Conservation (phyloP, 2,888 invertebrate species). For the Pheosia gnoma region DNA sequence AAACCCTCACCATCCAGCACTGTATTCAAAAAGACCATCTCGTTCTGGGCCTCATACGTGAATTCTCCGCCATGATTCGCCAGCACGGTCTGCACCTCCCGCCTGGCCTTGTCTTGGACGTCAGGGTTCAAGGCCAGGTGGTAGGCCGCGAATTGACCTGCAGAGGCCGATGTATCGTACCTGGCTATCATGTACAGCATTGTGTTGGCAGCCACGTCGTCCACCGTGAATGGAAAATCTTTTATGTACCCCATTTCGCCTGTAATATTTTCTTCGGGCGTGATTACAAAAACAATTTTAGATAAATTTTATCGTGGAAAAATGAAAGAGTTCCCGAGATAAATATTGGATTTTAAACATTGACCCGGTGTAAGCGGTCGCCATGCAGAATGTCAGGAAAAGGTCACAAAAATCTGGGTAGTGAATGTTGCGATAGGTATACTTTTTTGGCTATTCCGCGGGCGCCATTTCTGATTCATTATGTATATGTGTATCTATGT, state of each 20-base stretch:
- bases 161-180: conserved; percentile 86
- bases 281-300: too few species aligned
- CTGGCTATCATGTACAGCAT: conserved; percentile 86
- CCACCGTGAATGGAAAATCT: conserved; percentile 66
- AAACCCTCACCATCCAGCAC: conserved; percentile 82
- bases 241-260: conserved; percentile 40
- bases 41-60: conserved; percentile 81
- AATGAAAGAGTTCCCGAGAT: too few species aligned
- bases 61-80: conserved; percentile 69
- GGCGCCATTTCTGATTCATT: too few species aligned
- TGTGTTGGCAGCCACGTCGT: conserved; percentile 80
- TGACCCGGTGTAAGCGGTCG: too few species aligned
- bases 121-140: conserved; percentile 79
- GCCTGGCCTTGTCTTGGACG: conserved; percentile 75
- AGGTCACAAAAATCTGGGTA: too few species aligned
- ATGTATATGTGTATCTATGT: too few species aligned
- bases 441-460: too few species aligned
- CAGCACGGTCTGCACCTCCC: conserved; percentile 72
- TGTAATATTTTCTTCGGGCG: conserved; percentile 28
- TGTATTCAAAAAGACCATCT: conserved; percentile 84
- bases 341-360: too few species aligned
- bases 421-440: too few species aligned
- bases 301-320: too few species aligned
- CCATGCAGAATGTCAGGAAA: too few species aligned
- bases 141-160: conserved; percentile 82